Evolutionary conservation across 2,113 vertebrate species (phyloP), one percentile per base, ranked within the genome.

Genomic region (Heterotis niloticus): DNA sequence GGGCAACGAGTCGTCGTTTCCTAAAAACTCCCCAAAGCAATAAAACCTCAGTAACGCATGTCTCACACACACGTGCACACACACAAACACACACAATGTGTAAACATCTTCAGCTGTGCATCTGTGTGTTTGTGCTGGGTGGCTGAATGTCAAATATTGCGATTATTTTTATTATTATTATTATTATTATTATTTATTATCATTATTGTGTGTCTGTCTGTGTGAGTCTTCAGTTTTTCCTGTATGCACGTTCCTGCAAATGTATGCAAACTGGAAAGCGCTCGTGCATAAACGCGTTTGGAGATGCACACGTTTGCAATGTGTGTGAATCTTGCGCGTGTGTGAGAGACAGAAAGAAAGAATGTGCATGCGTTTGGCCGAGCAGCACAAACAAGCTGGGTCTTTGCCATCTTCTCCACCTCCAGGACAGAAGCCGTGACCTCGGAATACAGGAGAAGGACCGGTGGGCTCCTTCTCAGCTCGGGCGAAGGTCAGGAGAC

Each of bases 1-100:
- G n/a, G 26, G 20, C 26, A 29, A 78, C 23, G 24, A 71, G 44
- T 26, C 52, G 26, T 70, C 26, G 59, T 18, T 57, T 44, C 56
- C 18, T 34, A 56, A 78, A 34, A 78, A 69, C 14, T 57, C 60
- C 74, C 18, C 51, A 59, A 60, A 78, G 54, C 67, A 26, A 17
- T 0, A n/a, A n/a, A 28, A n/a, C 24, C 18, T 78, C 10, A 44
- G 23, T 62, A 78, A 71, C 60, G 67, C 17, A 62, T 44, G 17
- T 44, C 56, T 44, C 28, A 60, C 65, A 68, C 56, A 71, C 1
- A 29, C n/a, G 5, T 18, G 34, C 56, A 23, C 23, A 18, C 11
- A 23, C 23, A 66, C 29, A 54, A 34, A 60, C 10, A 1, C 17
- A 26, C 59, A 78, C 24, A 67, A 29, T 51, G 29, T 11, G n/a